Conservation (phyloP, 2,113 vertebrate genomes). For the Odobenus rosmarus region DNA sequence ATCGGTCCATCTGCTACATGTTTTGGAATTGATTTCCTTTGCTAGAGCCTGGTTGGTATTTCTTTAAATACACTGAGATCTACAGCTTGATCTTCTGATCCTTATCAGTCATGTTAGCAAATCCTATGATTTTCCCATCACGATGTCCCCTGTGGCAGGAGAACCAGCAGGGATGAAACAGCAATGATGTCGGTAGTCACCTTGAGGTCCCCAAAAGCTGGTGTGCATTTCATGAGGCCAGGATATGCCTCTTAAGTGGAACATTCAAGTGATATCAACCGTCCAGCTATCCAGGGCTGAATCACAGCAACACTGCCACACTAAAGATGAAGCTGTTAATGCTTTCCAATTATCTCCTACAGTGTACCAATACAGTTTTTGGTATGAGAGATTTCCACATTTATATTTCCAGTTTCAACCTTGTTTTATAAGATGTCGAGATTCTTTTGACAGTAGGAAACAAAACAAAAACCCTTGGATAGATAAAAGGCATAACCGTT, state of each 20-base stretch:
- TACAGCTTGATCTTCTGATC: constrained; percentile 72
- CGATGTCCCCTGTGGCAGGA: constrained; percentile 22
- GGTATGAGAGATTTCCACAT: not conserved
- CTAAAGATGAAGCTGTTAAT: not conserved
- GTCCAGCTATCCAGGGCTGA: not conserved
- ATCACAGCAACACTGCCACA: not conserved
- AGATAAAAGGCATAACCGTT: not conserved
- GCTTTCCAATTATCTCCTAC: not conserved
- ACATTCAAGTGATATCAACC: constrained; percentile 36
- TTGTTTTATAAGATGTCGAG: not conserved
- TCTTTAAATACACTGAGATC: constrained; percentile 71
- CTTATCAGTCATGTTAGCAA: constrained; percentile 74
- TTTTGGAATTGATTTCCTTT: constrained; percentile 77
- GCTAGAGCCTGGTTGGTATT: constrained; percentile 49
- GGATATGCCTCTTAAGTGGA: not conserved
- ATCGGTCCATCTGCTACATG: constrained; percentile 71
- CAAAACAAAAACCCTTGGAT: not conserved
- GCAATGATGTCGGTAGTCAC: constrained; percentile 39
- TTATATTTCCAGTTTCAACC: not conserved
- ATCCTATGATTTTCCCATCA: constrained; percentile 69
- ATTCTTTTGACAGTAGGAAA: not conserved
- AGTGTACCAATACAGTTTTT: not conserved
- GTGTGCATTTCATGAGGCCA: constrained; percentile 13
- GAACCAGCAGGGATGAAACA: constrained; percentile 38
- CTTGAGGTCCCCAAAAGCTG: not conserved